Conservation (phyloP, 2,113 vertebrate genomes). For the Neodon shergylaensis region DNA sequence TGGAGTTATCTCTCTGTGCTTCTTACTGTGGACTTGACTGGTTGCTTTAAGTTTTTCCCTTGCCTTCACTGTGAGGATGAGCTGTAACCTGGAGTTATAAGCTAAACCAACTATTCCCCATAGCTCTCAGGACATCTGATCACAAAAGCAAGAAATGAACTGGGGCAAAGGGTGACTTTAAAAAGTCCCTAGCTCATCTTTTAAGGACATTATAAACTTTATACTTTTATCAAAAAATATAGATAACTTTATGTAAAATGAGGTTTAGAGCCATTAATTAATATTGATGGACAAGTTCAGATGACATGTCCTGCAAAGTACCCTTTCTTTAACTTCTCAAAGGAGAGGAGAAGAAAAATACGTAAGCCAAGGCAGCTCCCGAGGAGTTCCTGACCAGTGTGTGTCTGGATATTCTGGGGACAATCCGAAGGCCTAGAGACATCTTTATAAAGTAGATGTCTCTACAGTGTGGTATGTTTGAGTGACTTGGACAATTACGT, state of each 20-base stretch:
- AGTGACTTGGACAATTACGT: background rate
- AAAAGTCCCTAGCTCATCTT: background rate
- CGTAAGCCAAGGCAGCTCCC: background rate
- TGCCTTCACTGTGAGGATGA: background rate
- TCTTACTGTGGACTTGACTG: background rate
- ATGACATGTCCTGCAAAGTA: background rate
- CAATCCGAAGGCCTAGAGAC: background rate
- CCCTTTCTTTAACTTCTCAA: background rate
- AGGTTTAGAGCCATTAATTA: background rate
- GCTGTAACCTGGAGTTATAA: background rate
- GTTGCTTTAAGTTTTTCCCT: background rate
- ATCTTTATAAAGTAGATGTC: background rate
- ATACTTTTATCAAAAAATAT: background rate
- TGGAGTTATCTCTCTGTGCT: background rate
- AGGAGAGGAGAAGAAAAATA: background rate
- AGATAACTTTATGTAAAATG: background rate
- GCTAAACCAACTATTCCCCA: background rate
- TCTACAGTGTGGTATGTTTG: background rate
- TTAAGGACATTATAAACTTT: background rate
- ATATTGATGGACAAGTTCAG: background rate
- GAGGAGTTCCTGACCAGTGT: background rate
- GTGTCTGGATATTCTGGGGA: background rate
- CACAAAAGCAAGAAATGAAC: background rate
- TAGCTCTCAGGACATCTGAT: background rate
- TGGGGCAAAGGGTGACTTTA: background rate